phyloP scores from a whole-genome alignment of 2,888 invertebrate species.

The Sialis lutaria region DNA sequence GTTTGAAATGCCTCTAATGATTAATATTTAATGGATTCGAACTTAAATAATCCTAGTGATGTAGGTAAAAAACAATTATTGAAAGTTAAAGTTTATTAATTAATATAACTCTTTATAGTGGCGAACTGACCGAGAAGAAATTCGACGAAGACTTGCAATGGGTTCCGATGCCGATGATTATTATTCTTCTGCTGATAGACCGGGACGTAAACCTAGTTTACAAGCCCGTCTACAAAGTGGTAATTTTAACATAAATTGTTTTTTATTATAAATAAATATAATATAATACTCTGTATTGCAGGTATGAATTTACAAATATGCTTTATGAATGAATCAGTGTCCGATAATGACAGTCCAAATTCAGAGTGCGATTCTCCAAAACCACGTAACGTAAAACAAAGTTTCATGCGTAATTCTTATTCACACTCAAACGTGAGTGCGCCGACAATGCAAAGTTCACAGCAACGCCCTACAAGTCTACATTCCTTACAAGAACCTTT shows the following conservation, averaged over 20 bases:
- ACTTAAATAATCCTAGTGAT: no score
- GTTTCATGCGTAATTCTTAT: constrained; percentile 26
- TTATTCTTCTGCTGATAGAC: constrained; percentile 44
- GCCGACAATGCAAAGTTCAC: constrained; percentile 12
- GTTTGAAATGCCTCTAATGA: background rate
- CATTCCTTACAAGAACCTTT: constrained; percentile 18
- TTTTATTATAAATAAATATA: background rate
- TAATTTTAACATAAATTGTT: constrained; percentile 20
- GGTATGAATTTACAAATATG: constrained; percentile 90
- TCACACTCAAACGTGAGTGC: constrained; percentile 8
- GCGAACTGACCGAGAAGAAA: constrained; percentile 84
- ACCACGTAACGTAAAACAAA: constrained; percentile 19
- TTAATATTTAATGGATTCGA: no score
- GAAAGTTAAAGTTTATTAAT: background rate
- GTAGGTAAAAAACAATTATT: background rate
- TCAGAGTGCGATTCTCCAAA: constrained; percentile 47
- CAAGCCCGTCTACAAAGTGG: constrained; percentile 77
- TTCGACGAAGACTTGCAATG: constrained; percentile 73
- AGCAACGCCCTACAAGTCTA: constrained; percentile 19
- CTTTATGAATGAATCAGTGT: constrained; percentile 86
- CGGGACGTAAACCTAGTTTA: constrained; percentile 69
- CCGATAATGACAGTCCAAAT: constrained; percentile 63
- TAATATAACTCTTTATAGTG: constrained; percentile 38
- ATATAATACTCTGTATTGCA: constrained; percentile 16
- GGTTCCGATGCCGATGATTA: constrained; percentile 63